phyloP scores from a whole-genome alignment of 2,113 vertebrate species.

The Otis tarda region DNA sequence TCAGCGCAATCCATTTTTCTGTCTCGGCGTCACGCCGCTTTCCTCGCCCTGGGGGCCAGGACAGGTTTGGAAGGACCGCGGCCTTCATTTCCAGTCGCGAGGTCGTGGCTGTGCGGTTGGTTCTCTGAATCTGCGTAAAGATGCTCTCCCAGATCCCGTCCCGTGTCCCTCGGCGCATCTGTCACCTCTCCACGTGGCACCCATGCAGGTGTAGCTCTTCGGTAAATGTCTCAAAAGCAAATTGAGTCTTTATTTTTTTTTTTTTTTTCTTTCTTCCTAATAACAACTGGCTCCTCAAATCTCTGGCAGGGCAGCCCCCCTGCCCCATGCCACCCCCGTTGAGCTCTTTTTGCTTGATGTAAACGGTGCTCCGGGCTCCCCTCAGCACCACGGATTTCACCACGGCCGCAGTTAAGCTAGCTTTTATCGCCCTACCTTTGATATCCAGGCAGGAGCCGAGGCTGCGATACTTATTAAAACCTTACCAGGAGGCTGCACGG shows the following conservation, averaged over 20 bases:
- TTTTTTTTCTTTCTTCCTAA: background rate
- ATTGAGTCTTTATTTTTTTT: background rate
- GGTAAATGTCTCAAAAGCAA: background rate
- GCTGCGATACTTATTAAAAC: background rate
- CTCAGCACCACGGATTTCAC: background rate
- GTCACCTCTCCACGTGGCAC: fast-evolving
- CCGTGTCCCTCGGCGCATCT: fast-evolving
- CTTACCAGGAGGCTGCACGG: background rate
- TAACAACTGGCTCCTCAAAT: background rate
- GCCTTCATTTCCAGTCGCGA: fast-evolving
- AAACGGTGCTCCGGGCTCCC: background rate
- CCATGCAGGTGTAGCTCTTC: background rate
- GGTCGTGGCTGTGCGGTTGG: background rate
- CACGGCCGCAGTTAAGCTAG: background rate
- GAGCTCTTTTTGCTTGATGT: background rate
- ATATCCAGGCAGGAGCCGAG: background rate
- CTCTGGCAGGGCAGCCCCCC: background rate
- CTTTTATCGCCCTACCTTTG: background rate
- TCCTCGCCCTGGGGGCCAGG: background rate
- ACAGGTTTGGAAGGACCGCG: background rate
- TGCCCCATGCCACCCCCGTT: fast-evolving
- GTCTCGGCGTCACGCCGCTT: background rate
- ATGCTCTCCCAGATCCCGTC: background rate
- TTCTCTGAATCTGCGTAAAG: fast-evolving
- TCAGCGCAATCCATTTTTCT: background rate